phyloP scores from a whole-genome alignment of 2,888 invertebrate genomes.

The Ectobius pallidus region DNA sequence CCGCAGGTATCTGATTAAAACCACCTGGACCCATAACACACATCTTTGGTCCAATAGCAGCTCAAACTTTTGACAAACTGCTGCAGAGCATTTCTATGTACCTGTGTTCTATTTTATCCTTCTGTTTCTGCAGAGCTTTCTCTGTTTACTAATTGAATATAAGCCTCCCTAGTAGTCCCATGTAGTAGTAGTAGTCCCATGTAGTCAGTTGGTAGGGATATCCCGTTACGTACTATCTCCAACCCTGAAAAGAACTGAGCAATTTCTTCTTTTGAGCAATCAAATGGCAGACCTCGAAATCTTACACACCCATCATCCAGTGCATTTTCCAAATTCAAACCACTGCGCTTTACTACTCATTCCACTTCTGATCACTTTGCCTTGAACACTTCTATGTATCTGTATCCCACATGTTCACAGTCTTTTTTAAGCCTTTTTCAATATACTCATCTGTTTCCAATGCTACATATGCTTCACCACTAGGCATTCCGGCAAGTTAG shows the following conservation, averaged over 20 bases:
- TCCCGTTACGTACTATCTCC: no score
- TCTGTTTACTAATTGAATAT: no score
- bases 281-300: conserved; percentile 91
- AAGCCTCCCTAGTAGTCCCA: no score
- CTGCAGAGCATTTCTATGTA: conserved; percentile 98
- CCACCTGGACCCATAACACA: conserved; percentile 49
- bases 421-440: conserved; percentile 79
- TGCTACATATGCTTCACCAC: conserved; percentile 91
- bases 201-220: no score
- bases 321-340: conserved; percentile 68
- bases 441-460: conserved; percentile 78
- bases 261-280: conserved; percentile 94
- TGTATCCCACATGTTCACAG: conserved; percentile 87
- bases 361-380: conserved; percentile 90
- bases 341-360: conserved; percentile 83
- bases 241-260: conserved; percentile 94
- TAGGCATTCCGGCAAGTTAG: conserved; percentile 85
- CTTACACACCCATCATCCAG: conserved; percentile 81
- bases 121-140: no score
- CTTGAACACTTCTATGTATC: conserved; percentile 91
- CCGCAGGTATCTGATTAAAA: conserved; percentile 63
- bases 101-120: no score
- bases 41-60: conserved; percentile 63
- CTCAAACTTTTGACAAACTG: conserved; percentile 83
- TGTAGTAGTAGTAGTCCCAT: no score